Base-by-base conservation (phyloP, 1,140 invertebrate genomes). In the Drosophila sp. region DNA sequence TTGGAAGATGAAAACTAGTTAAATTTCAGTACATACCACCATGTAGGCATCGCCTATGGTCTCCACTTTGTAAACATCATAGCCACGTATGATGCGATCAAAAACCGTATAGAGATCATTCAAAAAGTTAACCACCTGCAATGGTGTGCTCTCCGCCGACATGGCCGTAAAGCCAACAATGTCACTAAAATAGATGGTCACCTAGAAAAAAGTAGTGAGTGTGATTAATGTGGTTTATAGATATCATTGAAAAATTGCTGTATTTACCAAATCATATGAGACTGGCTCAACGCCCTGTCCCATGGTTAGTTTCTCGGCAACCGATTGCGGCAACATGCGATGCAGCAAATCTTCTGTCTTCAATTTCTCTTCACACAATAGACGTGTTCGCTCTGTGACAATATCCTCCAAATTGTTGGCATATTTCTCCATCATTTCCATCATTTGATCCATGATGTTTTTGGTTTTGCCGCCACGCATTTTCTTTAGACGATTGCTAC, bases 81-180 rank as follows among this genome's bases (percentile, higher is more conserved):
- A 98, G 66, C 97, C 96, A 92, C 96, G 96, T 71, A 98, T 98
- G 85, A 98, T 98, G 76, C 95, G 94, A 93, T 99, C 98, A 92
- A 99, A 99, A 65, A 97, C 94, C 47, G 98, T 98, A 92, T 99
- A 99, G 80, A 99, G 94, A 93, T 98, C 97, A 93, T 99, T 98
- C 62, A 99, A 94, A 92, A 99, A 98, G 92, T 97, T 98, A 38
- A 99, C 98, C 78, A 99, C 97, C 94, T 98, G 93, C 79, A 99
- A 93, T 40, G 98, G 98, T 55, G 97, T 97, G 90, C 98, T 98
- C 92, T 98, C 96, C 0, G 98, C 97, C 5, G 98, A 98, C 95
- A 99, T 97, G 55, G 96, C 95, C 41, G 98, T 99, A 93, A 99
- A 99, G 76, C 98, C 98, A 62, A 99, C 98, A 92, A 99, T 99